phyloP scores from a whole-genome alignment of 2,888 invertebrate genomes.

The Athrips mouffetella region DNA sequence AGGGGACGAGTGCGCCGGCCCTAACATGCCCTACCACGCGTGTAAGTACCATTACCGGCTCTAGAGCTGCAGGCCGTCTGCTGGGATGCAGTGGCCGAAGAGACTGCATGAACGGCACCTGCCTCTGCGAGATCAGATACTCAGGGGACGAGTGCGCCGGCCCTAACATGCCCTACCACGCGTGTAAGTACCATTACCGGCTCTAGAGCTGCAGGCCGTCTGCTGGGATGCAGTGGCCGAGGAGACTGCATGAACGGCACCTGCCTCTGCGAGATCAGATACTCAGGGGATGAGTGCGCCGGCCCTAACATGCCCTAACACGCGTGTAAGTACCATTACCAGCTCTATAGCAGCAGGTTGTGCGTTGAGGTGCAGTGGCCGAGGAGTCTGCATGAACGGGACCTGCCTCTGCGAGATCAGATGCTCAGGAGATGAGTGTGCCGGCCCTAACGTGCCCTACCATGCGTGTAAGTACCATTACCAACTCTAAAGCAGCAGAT shows the following conservation, averaged over 20 bases:
- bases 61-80: neutral
- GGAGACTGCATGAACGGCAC: constrained; percentile 39
- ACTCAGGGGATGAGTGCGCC: constrained; percentile 89
- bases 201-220: neutral
- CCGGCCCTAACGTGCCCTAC: too few species aligned
- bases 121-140: constrained; percentile 89
- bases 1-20: too few species aligned
- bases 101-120: constrained; percentile 39
- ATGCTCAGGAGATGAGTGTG: too few species aligned
- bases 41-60: constrained; percentile 43
- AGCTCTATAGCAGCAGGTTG: too few species aligned
- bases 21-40: too few species aligned
- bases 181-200: constrained; percentile 47
- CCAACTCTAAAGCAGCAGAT: too few species aligned
- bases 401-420: too few species aligned
- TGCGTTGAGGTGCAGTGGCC: neutral
- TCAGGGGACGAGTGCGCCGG: constrained; percentile 90
- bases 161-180: constrained; percentile 89
- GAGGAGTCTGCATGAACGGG: neutral
- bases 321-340: constrained; percentile 51
- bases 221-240: constrained; percentile 59
- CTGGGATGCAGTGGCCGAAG: constrained; percentile 57
- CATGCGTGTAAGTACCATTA: too few species aligned
- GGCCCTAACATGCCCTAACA: constrained; percentile 91
- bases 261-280: constrained; percentile 87